phyloP scores from a whole-genome alignment of 1,140 invertebrate genomes.

The Tetramorium alpestre region DNA sequence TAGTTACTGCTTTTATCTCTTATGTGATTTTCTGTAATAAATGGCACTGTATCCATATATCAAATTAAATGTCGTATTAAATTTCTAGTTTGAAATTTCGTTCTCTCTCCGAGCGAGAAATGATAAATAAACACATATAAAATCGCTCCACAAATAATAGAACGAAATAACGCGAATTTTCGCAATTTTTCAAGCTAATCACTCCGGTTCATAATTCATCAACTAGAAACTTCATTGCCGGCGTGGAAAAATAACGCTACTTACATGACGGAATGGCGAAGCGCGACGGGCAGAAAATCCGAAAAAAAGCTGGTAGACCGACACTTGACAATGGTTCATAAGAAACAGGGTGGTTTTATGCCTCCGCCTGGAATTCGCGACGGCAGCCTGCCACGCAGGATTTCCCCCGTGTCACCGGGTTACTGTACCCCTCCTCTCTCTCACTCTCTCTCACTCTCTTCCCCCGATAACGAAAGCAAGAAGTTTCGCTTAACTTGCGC shows the following conservation, averaged over 20 bases:
- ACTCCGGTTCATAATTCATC: constrained; percentile 29
- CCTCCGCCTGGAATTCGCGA: constrained; percentile 62
- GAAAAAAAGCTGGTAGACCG: constrained; percentile 26
- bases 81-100: constrained; percentile 14
- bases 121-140: neutral
- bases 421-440: constrained; percentile 25
- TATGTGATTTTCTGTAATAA: neutral
- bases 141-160: neutral
- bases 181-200: constrained; percentile 36
- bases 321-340: constrained; percentile 52
- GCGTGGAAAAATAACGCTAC: constrained; percentile 17
- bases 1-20: neutral
- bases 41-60: neutral
- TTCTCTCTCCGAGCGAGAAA: neutral
- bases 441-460: neutral
- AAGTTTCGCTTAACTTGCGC: constrained; percentile 62
- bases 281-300: neutral
- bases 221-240: constrained; percentile 1
- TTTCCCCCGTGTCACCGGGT: constrained; percentile 64
- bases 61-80: constrained; percentile 14
- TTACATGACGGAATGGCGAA: neutral
- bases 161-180: constrained; percentile 1
- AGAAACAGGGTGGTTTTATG: constrained; percentile 65
- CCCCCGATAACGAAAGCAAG: constrained; percentile 65
- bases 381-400: constrained; percentile 54